Base-by-base conservation (phyloP, 2,888 invertebrate species). In the Amblyjoppa fuscipennis region DNA sequence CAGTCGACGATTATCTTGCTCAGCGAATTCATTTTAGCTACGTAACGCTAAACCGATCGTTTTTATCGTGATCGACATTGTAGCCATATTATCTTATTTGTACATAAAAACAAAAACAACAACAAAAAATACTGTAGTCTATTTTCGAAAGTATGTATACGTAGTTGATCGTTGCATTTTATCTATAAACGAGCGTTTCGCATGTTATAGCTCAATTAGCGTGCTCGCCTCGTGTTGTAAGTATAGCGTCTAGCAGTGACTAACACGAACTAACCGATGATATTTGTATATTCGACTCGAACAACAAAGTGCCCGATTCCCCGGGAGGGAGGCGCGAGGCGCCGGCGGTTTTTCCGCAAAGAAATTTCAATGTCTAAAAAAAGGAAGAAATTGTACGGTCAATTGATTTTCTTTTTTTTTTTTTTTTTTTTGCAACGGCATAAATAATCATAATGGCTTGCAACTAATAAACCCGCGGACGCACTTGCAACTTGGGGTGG, bases 221-320 rank as follows among this genome's bases (percentile, higher is more conserved):
- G 92, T 92, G 91, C 91, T 91, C 92, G 89, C 89, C 92, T 93
- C 92, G 89, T 89, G 92, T 93, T 93, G 93, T 93, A 93, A 93
- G 93, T 92, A 86, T 84, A 89, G 91, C 91, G 92, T 92, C 91
- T 91, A 86, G 85, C 89, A 90, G 78, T 84, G 84, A 93, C 93
- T 93, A 93, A 93, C 93, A 91, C 88, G 79, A 81, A 88, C 84
- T 85, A 85, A 92, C 85, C 79, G 77, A 73, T 80, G 20, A 78
- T 66, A 77, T 73, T 53, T 34, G 4, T 49, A 25, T 45, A 75
- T 38, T 70, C 59, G 7, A 53, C 25, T 70, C 45, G 34, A 59
- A 45, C 25, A 20, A 69, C 53, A 28, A 34, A 31, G 56, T 53
- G 45, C 49, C 56, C 41, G 59, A 74, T 77, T 77, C n/a, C 74